Evolutionary conservation across 2,888 invertebrate species (phyloP), one percentile per base, ranked within the genome.

Genomic region (Oxyscelio sp.): DNA sequence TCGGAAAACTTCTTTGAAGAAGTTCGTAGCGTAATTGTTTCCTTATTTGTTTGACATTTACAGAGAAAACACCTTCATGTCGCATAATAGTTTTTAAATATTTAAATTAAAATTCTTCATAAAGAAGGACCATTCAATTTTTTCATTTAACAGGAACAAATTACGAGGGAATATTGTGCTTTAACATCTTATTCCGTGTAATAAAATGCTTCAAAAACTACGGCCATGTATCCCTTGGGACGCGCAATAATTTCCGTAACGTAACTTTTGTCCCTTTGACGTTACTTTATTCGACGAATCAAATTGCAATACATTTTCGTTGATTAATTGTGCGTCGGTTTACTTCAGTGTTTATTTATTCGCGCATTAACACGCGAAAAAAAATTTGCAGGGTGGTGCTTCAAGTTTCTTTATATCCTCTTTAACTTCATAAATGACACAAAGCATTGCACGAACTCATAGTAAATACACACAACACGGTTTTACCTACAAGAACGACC

Each of bases 91-190:
- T 75, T 75, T 38, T 22, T 65, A 75, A 75, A 65, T 75, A 54
- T 74, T 74, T 65, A 65, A 56, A 75, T 75, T 75, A 56, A 75
- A 75, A 75, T 65, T 75, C 56, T 75, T 65, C 65, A 65, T 56
- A 65, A 65, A 65, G 75, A 45, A 56, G 38, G 19, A 13, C 52
- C 31, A 73, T 73, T 61, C 22, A 27, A 61, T 59, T 52, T 52
- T 73, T 73, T 73, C 61, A 52, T 61, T 73, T 52, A 73, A 73
- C 48, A 52, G 52, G 61, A n/a, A n/a, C n/a, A n/a, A n/a, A n/a
- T 73, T 59, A 73, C 52, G 27, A 73, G 61, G 52, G 43, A 61
- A 27, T 43, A n/a, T 43, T 43, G 17, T 43, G 15, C 3, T 43
- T 43, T n/a, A 43, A 9, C 34, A 34, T 34, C 5, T 11, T 11